A percentile compares a stretch with the other conserved stretches of the same genome.
Evolutionary conservation across 2,888 invertebrate genomes (phyloP).

Genomic region (Caenorhabditis japonica): DNA sequence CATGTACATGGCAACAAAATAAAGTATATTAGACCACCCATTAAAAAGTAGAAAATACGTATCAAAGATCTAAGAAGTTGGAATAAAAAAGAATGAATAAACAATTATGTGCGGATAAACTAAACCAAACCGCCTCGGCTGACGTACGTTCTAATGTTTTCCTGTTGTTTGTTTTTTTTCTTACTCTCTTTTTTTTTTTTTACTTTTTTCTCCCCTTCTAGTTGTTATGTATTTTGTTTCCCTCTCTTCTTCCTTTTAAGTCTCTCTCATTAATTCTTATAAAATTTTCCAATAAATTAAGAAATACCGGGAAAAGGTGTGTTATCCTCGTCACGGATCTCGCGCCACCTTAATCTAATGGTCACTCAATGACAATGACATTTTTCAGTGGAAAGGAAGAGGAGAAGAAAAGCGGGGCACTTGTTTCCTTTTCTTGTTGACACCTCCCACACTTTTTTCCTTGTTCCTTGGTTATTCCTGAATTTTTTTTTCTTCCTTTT

Average conservation of each 20-base stretch:
- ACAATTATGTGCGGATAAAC: conserved; percentile 50
- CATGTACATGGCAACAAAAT: not conserved
- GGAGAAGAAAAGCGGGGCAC: not conserved
- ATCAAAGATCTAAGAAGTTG: conserved; percentile 44
- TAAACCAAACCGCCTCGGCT: conserved; percentile 4
- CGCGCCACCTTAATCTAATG: conserved; percentile 14
- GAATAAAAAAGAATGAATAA: no score
- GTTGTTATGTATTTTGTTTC: conserved; percentile 5
- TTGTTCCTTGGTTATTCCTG: no score
- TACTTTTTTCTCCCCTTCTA: not conserved
- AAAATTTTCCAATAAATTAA: no score
- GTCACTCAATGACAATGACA: conserved; percentile 33
- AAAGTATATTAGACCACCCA: not conserved
- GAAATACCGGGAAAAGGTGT: no score
- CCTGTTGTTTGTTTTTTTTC: conserved; percentile 26
- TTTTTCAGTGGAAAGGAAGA: conserved; percentile 8
- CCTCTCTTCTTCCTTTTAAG: not conserved
- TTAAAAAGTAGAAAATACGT: conserved; percentile 9
- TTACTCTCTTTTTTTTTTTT: conserved; percentile 1
- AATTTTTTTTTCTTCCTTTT: no score
- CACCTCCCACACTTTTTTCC: conserved; percentile 7
- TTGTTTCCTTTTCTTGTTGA: conserved; percentile 35
- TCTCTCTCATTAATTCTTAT: no score
- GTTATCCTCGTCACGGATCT: conserved; percentile 37
- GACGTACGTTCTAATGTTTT: conserved; percentile 46